Conservation (phyloP, 2,113 vertebrate genomes). For the Elgaria multicarinata region DNA sequence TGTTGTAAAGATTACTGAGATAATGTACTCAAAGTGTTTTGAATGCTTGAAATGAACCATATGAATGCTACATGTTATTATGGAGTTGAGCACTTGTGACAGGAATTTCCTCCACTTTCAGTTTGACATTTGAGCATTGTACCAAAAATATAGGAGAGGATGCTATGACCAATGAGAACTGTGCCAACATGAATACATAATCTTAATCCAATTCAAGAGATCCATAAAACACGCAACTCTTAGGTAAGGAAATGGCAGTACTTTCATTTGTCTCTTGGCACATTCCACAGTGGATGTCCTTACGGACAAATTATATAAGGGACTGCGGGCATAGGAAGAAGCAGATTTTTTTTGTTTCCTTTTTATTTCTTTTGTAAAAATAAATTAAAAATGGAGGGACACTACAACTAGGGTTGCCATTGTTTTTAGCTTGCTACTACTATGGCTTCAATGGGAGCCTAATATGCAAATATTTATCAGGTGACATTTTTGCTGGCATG, state of each 20-base stretch:
- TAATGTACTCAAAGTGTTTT: not conserved
- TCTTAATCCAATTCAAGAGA: not conserved
- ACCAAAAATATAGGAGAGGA: not conserved
- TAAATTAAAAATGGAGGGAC: not conserved
- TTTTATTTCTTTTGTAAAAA: not conserved
- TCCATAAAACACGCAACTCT: not conserved
- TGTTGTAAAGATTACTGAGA: not conserved
- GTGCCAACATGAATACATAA: not conserved
- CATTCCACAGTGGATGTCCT: not conserved
- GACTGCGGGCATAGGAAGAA: not conserved
- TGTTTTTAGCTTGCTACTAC: not conserved
- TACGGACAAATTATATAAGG: not conserved
- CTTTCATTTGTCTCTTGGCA: not conserved
- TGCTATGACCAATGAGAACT: not conserved
- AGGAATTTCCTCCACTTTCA: not conserved
- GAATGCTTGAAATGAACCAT: not conserved
- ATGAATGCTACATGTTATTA: not conserved
- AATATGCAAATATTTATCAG: not conserved
- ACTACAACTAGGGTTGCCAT: not conserved
- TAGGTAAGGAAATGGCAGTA: slow-evolving; percentile 1
- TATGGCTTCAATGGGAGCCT: not conserved
- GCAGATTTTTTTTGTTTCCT: not conserved
- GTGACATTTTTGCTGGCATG: not conserved
- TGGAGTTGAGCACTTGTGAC: not conserved
- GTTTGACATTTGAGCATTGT: not conserved